Percentiles rank a stretch among this genome's conserved stretches.
phyloP scores from a whole-genome alignment of 2,113 vertebrate genomes.

The Phocoena phocoena region DNA sequence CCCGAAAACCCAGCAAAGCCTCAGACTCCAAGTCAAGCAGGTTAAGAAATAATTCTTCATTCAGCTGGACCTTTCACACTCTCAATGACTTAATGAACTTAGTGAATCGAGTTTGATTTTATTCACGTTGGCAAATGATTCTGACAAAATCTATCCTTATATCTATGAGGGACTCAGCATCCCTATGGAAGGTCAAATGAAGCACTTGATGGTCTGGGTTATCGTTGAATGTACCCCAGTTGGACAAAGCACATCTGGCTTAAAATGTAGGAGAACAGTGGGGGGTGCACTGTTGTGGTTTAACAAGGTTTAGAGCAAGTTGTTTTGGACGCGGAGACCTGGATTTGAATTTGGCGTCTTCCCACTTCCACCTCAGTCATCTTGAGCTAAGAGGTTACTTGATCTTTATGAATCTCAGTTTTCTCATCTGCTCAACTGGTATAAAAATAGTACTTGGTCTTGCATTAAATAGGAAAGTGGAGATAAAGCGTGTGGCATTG shows the following conservation, averaged over 20 bases:
- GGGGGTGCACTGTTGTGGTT: no score
- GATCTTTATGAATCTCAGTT: background rate
- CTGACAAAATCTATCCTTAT: background rate
- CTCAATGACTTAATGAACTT: background rate
- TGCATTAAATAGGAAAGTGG: background rate
- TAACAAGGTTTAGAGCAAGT: background rate
- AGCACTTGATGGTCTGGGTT: background rate
- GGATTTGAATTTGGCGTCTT: background rate
- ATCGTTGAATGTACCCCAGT: background rate
- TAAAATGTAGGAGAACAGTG: background rate
- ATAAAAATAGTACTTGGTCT: background rate
- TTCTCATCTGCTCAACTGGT: background rate
- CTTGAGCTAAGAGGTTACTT: background rate
- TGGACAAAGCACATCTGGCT: background rate
- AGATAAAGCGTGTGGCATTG: background rate
- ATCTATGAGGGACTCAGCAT: background rate
- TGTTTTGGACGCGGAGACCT: background rate
- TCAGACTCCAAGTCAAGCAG: background rate
- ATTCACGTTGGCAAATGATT: background rate
- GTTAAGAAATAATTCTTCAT: background rate
- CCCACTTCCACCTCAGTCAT: background rate
- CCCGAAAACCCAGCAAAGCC: background rate
- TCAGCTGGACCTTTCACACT: background rate
- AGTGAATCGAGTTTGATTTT: background rate
- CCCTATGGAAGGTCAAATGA: background rate